These are phyloP conservation scores for Pherbina coryleti DNA, from an alignment of 2,888 invertebrate species.

Conservation along the genomic window DNA sequence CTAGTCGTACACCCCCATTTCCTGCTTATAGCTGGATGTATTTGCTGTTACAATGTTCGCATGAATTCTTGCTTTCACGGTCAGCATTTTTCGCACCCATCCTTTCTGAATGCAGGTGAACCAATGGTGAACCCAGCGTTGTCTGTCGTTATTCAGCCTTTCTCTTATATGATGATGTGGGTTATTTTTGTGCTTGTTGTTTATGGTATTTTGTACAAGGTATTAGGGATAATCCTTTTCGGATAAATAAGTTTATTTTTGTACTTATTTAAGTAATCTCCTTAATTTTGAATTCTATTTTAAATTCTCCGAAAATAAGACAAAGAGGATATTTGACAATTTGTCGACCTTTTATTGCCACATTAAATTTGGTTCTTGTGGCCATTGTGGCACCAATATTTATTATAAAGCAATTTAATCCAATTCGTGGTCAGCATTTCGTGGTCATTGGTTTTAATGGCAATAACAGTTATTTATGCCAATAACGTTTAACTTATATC, in stretches of 20 bases:
- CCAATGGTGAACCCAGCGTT: neutral
- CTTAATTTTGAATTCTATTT: neutral
- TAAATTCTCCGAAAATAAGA: neutral
- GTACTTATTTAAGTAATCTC: neutral
- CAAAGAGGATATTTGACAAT: neutral
- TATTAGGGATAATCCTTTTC: constrained; percentile 2
- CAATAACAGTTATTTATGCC: too few species aligned
- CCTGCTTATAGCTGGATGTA: neutral
- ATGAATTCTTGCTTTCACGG: neutral
- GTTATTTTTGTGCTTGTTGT: constrained; percentile 10
- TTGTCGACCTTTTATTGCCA: neutral
- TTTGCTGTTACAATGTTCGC: neutral
- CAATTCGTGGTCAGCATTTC: too few species aligned
- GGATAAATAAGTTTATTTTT: neutral
- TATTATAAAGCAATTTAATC: too few species aligned
- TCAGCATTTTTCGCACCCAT: too few species aligned
- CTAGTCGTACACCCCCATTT: neutral
- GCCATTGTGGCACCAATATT: too few species aligned
- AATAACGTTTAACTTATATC: too few species aligned
- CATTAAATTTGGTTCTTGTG: too few species aligned
- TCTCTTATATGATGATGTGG: constrained; percentile 16
- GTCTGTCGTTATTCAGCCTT: neutral
- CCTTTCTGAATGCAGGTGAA: neutral
- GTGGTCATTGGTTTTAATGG: too few species aligned
- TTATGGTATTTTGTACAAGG: neutral